These are phyloP conservation scores for Cremastinae sp. DNA, from an alignment of 2,888 invertebrate genomes.

Conservation along the genomic window DNA sequence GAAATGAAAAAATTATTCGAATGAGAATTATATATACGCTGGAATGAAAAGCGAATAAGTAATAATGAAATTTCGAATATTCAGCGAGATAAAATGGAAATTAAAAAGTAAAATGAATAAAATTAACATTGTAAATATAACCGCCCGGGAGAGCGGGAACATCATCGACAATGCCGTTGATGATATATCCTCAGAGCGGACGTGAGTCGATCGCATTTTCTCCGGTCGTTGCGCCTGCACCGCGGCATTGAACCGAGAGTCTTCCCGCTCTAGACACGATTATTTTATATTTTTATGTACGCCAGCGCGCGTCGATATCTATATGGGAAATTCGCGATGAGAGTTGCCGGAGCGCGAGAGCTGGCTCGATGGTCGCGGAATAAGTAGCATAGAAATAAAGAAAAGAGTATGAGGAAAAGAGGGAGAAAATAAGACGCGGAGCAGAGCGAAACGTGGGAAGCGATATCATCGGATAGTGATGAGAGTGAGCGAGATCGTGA, in stretches of 20 bases:
- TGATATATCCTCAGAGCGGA: slow-evolving; percentile 19
- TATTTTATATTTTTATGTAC: slow-evolving; percentile 2
- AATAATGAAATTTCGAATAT: too few species aligned
- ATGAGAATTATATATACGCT: too few species aligned
- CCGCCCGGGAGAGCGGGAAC: too few species aligned
- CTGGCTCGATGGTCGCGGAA: too few species aligned
- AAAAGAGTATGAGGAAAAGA: slow-evolving; percentile 43
- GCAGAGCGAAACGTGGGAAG: slow-evolving; percentile 63
- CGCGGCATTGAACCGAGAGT: slow-evolving; percentile 64
- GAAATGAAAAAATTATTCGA: too few species aligned
- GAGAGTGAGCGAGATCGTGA: slow-evolving; percentile 58
- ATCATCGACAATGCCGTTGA: slow-evolving; percentile 5
- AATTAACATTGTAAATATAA: too few species aligned
- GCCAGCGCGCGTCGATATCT: neutral
- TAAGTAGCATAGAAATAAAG: slow-evolving; percentile 8
- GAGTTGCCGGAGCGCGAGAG: slow-evolving; percentile 8
- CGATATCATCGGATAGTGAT: slow-evolving; percentile 50
- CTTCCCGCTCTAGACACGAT: slow-evolving; percentile 28
- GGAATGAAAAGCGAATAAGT: too few species aligned
- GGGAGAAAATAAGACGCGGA: slow-evolving; percentile 59
- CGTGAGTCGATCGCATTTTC: slow-evolving; percentile 45
- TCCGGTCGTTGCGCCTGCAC: slow-evolving; percentile 58
- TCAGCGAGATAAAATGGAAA: neutral
- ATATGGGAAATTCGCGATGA: slow-evolving; percentile 23
- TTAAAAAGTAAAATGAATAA: neutral